Conservation (phyloP, 2,113 vertebrate genomes). For the Passer montanus region DNA sequence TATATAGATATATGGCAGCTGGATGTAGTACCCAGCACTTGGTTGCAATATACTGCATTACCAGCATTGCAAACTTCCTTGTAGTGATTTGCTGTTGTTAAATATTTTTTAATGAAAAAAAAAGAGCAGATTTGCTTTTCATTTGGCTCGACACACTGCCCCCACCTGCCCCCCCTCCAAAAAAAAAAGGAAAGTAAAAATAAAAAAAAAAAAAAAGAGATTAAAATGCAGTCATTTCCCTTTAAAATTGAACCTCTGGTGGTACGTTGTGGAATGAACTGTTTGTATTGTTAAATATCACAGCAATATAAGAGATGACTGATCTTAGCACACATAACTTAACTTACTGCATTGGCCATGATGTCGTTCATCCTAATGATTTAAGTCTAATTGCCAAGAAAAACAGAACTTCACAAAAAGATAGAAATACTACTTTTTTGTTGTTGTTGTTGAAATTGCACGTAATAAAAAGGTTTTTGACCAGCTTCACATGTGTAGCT, state of each 20-base stretch:
- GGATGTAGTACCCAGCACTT: background rate
- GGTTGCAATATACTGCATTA: background rate
- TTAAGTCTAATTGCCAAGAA: background rate
- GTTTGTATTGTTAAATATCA: background rate
- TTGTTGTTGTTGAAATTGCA: background rate
- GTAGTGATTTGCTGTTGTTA: background rate
- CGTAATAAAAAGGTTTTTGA: background rate
- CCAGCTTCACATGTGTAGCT: background rate
- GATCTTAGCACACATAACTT: background rate
- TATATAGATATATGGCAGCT: background rate
- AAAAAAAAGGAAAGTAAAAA: too few relatives aligned
- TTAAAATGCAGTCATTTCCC: background rate
- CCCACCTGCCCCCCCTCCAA: too few relatives aligned
- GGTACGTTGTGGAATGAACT: background rate
- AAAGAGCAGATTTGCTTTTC: background rate
- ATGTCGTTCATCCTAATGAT: background rate
- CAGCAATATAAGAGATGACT: background rate
- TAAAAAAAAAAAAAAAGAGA: too few relatives aligned
- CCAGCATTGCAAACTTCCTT: background rate
- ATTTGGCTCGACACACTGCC: background rate
- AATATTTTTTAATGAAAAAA: background rate
- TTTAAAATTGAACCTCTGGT: background rate
- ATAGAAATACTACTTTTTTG: background rate
- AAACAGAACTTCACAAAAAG: background rate
- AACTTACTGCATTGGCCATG: background rate